Percentiles rank a stretch among this genome's conserved stretches.
phyloP scores from a whole-genome alignment of 1,140 invertebrate genomes.

The Aphaenogaster ashmeadi region DNA sequence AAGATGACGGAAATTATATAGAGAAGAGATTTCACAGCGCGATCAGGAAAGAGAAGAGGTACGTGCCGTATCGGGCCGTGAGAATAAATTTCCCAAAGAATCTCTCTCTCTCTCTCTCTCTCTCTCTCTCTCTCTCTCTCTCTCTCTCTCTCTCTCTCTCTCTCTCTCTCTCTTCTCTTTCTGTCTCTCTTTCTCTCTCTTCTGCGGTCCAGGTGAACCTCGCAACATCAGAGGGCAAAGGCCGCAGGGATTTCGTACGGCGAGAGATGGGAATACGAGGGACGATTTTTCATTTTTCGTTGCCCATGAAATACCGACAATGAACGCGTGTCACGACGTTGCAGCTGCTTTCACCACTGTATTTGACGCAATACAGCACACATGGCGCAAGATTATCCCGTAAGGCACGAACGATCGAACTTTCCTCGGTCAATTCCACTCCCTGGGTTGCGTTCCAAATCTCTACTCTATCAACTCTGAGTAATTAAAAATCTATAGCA shows the following conservation, averaged over 20 bases:
- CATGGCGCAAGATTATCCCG: constrained; percentile 79
- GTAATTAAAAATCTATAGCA: no score
- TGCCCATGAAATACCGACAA: constrained; percentile 85
- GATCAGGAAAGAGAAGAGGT: not conserved
- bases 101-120: constrained; percentile 26
- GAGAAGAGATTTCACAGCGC: not conserved
- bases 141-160: constrained; percentile 55
- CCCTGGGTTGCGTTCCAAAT: no score
- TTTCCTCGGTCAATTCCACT: not conserved
- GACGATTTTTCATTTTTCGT: constrained; percentile 87
- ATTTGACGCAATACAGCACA: constrained; percentile 81
- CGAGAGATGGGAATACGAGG: constrained; percentile 46
- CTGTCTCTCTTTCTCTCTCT: constrained; percentile 53
- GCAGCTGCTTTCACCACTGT: constrained; percentile 84
- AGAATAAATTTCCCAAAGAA: constrained; percentile 26
- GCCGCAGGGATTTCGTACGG: constrained; percentile 28
- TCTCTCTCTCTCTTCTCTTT: constrained; percentile 42
- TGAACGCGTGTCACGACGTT: constrained; percentile 86
- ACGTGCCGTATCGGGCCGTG: not conserved
- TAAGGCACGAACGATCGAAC: constrained; percentile 67
- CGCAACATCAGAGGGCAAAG: constrained; percentile 43
- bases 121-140: constrained; percentile 33
- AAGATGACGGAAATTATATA: not conserved
- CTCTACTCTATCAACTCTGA: no score
- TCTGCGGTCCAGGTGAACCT: constrained; percentile 83